These are phyloP conservation scores for Oxystoma pomonae DNA, from an alignment of 2,888 invertebrate species.

Conservation along the genomic window DNA sequence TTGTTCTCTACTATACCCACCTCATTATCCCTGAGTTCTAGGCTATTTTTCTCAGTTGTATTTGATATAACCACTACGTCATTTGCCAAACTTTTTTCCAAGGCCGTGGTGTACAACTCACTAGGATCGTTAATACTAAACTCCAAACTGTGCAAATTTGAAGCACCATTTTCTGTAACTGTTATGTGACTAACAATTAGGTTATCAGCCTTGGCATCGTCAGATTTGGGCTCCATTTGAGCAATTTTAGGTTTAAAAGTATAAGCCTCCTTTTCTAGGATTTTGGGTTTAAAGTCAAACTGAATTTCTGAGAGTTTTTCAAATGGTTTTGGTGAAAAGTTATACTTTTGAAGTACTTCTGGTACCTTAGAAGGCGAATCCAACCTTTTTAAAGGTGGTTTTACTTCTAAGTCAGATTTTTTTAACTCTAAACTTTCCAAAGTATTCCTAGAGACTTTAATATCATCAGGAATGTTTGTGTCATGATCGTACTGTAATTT, in stretches of 20 bases:
- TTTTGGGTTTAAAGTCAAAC: not conserved
- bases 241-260: slow-evolving; percentile 39
- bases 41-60: not conserved
- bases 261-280: not conserved
- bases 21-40: not conserved
- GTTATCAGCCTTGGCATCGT: slow-evolving; percentile 33
- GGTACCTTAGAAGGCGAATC: not conserved
- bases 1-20: not conserved
- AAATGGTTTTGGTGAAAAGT: not conserved
- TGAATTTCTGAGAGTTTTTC: not conserved
- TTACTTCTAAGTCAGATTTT: slow-evolving; percentile 1
- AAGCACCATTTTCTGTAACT: slow-evolving; percentile 33
- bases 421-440: slow-evolving; percentile 60
- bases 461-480: slow-evolving; percentile 60
- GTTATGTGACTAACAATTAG: slow-evolving; percentile 33
- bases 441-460: slow-evolving; percentile 60
- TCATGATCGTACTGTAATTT: slow-evolving; percentile 44
- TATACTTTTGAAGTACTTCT: not conserved
- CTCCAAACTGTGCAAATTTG: slow-evolving; percentile 35
- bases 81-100: slow-evolving; percentile 44
- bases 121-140: slow-evolving; percentile 38
- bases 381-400: not conserved
- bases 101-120: slow-evolving; percentile 48
- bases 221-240: slow-evolving; percentile 21
- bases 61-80: slow-evolving; percentile 12